Evolutionary conservation across 2,113 vertebrate genomes (phyloP).

Genomic region (Callospermophilus lateralis): DNA sequence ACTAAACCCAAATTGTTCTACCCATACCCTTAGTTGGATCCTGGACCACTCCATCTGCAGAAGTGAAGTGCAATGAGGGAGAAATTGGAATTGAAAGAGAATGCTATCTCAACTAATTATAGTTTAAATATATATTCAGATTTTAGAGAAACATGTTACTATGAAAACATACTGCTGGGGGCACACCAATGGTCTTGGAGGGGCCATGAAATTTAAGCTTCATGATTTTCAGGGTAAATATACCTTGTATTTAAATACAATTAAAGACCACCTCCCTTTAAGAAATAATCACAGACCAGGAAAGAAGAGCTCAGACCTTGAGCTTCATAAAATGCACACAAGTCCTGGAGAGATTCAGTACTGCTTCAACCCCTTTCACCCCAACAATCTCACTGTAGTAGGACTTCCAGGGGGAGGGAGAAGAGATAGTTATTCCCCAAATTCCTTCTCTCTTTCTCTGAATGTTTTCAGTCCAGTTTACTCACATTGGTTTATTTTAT

Average conservation of each 20-base stretch:
- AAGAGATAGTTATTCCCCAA: not conserved
- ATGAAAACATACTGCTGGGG: not conserved
- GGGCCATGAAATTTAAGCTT: not conserved
- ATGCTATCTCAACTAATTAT: not conserved
- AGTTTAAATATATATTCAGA: not conserved
- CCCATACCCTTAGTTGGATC: not conserved
- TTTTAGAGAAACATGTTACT: not conserved
- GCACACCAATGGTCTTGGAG: not conserved
- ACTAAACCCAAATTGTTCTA: not conserved
- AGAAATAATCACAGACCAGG: not conserved
- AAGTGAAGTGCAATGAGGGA: not conserved
- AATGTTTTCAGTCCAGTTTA: not conserved
- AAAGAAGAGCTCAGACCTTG: not conserved
- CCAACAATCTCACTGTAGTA: not conserved
- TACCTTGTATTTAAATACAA: conserved; percentile 2
- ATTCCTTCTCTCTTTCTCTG: not conserved
- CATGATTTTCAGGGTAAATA: not conserved
- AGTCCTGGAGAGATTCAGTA: not conserved
- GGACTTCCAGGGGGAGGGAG: not conserved
- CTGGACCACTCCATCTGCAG: not conserved
- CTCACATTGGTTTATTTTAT: not conserved
- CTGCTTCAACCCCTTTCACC: not conserved
- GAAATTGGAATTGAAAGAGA: not conserved
- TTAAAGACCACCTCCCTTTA: not conserved
- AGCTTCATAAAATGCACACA: not conserved